These are phyloP conservation scores for Nebria ingens DNA, from an alignment of 1,140 invertebrate genomes.

Conservation along the genomic window DNA sequence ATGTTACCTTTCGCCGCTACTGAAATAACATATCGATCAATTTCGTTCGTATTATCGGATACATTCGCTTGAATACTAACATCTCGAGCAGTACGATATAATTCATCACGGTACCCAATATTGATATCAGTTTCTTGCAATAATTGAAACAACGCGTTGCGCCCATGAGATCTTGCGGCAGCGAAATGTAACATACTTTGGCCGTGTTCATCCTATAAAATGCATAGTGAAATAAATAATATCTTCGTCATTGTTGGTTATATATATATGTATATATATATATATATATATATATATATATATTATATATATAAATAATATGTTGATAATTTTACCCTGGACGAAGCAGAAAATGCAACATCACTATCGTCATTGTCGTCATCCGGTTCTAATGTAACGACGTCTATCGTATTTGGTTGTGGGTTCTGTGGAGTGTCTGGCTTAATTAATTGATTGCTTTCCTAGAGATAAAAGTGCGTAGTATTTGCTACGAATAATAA, in stretches of 20 bases:
- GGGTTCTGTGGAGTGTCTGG: background rate
- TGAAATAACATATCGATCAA: conserved; percentile 68
- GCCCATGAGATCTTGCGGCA: conserved; percentile 60
- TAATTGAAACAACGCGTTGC: conserved; percentile 63
- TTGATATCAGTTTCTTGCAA: conserved; percentile 68
- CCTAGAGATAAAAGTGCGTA: too few relatives aligned
- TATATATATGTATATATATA: conserved; percentile 10
- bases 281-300: background rate
- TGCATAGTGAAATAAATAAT: too few relatives aligned
- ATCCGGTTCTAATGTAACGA: conserved; percentile 33
- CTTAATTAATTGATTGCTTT: background rate
- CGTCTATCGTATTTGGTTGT: conserved; percentile 30
- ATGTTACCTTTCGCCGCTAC: conserved; percentile 63
- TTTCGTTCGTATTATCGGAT: conserved; percentile 66
- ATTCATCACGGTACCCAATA: conserved; percentile 65
- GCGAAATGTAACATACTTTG: conserved; percentile 85
- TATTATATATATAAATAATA: background rate
- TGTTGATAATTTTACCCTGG: background rate
- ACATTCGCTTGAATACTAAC: conserved; percentile 69
- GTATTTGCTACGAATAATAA: conserved; percentile 11
- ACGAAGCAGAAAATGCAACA: conserved; percentile 1
- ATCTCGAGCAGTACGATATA: conserved; percentile 77
- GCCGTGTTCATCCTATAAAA: conserved; percentile 67
- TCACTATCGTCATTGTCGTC: background rate
- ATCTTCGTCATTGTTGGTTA: conserved; percentile 22